Percentiles rank a stretch among this genome's conserved stretches.
Evolutionary conservation across 2,797 vertebrate species (phyloP).

Genomic region (Micropoecilia bifurca): DNA sequence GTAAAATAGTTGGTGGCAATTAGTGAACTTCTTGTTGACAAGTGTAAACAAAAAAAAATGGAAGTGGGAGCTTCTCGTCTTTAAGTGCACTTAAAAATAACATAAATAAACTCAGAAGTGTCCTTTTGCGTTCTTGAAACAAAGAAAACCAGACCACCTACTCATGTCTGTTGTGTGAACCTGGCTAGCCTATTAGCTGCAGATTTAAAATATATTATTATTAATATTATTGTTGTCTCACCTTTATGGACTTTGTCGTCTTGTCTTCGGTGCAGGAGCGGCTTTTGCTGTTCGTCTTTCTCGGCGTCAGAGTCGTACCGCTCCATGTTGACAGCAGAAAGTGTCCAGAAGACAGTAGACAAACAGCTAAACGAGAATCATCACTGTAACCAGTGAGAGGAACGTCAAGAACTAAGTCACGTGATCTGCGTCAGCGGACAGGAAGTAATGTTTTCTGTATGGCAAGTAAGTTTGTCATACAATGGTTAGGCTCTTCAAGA

Average conservation of each 20-base stretch:
- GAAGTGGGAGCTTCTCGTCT: background rate
- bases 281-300: slow-evolving; percentile 59
- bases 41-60: background rate
- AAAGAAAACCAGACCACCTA: background rate
- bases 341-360: no score
- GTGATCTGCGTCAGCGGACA: background rate
- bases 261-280: slow-evolving; percentile 55
- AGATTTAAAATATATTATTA: background rate
- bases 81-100: background rate
- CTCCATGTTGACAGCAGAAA: slow-evolving; percentile 37
- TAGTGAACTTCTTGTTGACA: background rate
- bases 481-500: background rate
- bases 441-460: background rate
- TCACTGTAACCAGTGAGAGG: background rate
- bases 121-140: background rate
- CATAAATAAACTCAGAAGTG: background rate
- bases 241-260: slow-evolving; percentile 53
- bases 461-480: background rate
- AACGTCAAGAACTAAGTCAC: background rate
- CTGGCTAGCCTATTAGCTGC: slow-evolving; percentile 5
- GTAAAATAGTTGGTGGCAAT: background rate
- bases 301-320: slow-evolving; percentile 61
- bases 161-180: background rate
- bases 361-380: background rate
- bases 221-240: slow-evolving; percentile 8